Conservation (phyloP, 1,140 invertebrate genomes). For the Cheumatopsyche charites region DNA sequence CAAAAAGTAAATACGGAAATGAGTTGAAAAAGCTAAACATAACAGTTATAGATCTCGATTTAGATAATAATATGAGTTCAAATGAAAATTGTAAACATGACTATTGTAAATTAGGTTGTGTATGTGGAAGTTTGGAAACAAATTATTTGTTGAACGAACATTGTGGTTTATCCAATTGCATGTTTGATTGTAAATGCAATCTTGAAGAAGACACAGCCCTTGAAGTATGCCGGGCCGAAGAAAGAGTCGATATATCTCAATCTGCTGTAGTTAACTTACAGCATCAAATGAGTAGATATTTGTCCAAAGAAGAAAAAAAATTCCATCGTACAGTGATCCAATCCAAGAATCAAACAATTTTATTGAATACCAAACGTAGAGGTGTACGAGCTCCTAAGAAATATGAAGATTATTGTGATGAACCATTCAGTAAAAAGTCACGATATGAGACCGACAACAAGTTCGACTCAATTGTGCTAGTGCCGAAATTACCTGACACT, state of each 20-base stretch:
- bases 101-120: constrained; percentile 58
- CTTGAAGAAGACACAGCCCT: constrained; percentile 42
- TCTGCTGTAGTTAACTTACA: constrained; percentile 53
- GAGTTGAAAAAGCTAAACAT: constrained; percentile 55
- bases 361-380: constrained; percentile 53
- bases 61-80: constrained; percentile 44
- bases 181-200: constrained; percentile 58
- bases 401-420: constrained; percentile 52
- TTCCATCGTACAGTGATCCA: constrained; percentile 58
- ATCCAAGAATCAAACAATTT: constrained; percentile 54
- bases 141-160: constrained; percentile 51
- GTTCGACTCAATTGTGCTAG: not conserved
- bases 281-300: constrained; percentile 53
- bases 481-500: constrained; percentile 20
- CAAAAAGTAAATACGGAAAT: constrained; percentile 46
- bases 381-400: constrained; percentile 52
- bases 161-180: constrained; percentile 56
- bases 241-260: constrained; percentile 47
- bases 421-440: constrained; percentile 27
- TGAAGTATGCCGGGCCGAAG: constrained; percentile 38
- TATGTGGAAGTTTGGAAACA: constrained; percentile 56
- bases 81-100: constrained; percentile 51
- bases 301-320: constrained; percentile 56
- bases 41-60: constrained; percentile 54
- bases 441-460: not conserved